Percentiles rank a stretch among this genome's conserved stretches.
Evolutionary conservation across 2,113 vertebrate species (phyloP).

Genomic region (Oceanodroma tethys): DNA sequence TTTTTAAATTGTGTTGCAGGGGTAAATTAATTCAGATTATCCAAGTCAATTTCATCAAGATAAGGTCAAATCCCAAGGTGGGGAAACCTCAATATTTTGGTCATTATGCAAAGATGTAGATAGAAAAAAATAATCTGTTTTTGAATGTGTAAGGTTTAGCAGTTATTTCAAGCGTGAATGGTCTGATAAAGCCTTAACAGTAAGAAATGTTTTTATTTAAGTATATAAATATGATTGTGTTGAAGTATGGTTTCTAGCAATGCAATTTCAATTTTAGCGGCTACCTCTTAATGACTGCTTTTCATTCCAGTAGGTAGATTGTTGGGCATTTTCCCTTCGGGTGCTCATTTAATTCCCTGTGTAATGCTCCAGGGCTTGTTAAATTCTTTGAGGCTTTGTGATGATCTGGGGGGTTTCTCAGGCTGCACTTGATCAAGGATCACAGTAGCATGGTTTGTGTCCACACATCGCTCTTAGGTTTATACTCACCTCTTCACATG

Average conservation of each 20-base stretch:
- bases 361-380: neutral
- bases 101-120: neutral
- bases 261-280: neutral
- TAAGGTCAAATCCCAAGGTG: neutral
- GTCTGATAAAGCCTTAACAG: neutral
- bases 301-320: neutral
- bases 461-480: neutral
- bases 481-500: neutral
- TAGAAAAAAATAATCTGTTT: neutral
- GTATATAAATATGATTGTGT: neutral
- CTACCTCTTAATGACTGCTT: neutral
- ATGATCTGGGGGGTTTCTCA: neutral
- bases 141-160: neutral
- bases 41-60: neutral
- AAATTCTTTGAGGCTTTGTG: neutral
- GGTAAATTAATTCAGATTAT: neutral
- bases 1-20: neutral
- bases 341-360: fast-evolving
- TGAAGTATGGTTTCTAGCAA: neutral
- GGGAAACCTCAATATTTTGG: neutral
- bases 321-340: neutral
- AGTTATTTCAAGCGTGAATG: neutral
- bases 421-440: neutral
- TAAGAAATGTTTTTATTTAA: neutral
- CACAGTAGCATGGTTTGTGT: neutral